A percentile compares a stretch with the other conserved stretches of the same genome.
Conservation (phyloP, 2,888 invertebrate genomes). For the Desoria tigrina region DNA sequence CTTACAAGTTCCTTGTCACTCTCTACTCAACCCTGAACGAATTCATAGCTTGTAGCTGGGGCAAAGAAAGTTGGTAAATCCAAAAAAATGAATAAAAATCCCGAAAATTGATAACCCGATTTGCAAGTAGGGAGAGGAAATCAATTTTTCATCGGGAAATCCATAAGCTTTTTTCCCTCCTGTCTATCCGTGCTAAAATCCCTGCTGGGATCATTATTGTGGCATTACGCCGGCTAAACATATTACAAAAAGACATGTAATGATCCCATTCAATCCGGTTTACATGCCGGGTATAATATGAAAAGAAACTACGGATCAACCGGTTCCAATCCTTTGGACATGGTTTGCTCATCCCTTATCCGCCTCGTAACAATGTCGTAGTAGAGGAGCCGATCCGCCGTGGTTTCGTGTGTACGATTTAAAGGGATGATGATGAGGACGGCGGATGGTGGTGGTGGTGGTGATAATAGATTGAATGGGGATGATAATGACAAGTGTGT, state of each 20-base stretch:
- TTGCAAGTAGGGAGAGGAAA: not conserved
- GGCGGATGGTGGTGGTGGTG: not conserved
- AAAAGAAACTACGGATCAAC: too few species aligned
- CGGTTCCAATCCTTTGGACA: constrained; percentile 43
- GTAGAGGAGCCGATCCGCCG: too few species aligned
- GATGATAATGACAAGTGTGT: too few species aligned
- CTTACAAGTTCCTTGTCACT: too few species aligned
- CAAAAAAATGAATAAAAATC: too few species aligned
- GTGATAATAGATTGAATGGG: not conserved
- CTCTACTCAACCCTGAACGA: too few species aligned
- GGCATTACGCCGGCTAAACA: not conserved
- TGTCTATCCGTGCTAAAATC: not conserved
- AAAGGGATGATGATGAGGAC: not conserved
- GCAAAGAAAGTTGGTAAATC: too few species aligned
- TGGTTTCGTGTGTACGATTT: not conserved
- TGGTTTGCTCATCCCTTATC: constrained; percentile 20
- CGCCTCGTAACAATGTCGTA: too few species aligned
- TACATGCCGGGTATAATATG: too few species aligned
- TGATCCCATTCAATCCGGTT: not conserved
- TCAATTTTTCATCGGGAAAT: constrained; percentile 10
- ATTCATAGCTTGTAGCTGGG: too few species aligned
- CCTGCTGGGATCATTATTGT: constrained; percentile 11
- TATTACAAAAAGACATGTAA: too few species aligned
- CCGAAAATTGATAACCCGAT: too few species aligned
- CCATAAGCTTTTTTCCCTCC: not conserved